Evolutionary conservation across 2,113 vertebrate species (phyloP).

Genomic region (Ophthalmolycus amberensis): DNA sequence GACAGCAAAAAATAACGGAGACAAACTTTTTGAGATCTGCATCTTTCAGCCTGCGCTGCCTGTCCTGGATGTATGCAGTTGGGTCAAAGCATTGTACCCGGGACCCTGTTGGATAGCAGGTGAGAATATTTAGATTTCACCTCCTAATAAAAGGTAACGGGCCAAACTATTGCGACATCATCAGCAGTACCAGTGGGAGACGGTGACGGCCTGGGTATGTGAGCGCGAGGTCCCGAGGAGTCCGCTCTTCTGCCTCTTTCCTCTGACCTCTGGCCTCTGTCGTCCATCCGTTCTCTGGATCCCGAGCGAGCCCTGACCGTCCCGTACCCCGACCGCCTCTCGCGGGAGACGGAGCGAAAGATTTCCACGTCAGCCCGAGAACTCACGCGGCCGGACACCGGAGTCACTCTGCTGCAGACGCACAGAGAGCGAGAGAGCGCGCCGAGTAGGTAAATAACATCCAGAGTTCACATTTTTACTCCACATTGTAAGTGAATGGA

Average conservation of each 20-base stretch:
- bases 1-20: neutral
- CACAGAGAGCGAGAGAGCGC: neutral
- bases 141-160: neutral
- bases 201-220: constrained; percentile 76
- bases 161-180: neutral
- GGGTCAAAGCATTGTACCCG: constrained; percentile 88
- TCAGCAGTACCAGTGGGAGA: constrained; percentile 84
- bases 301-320: constrained; percentile 78
- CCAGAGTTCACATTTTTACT: neutral
- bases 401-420: constrained; percentile 78
- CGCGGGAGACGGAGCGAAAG: constrained; percentile 80
- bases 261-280: constrained; percentile 77
- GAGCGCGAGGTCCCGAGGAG: constrained; percentile 73
- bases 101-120: constrained; percentile 60
- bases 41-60: constrained; percentile 87
- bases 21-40: constrained; percentile 87
- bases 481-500: constrained; percentile 25
- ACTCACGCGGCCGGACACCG: constrained; percentile 54
- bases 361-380: constrained; percentile 69
- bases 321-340: constrained; percentile 70
- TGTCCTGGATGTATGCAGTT: constrained; percentile 90
- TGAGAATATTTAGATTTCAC: neutral
- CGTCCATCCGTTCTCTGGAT: constrained; percentile 80
- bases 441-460: neutral
- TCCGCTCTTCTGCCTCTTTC: constrained; percentile 82